Evolutionary conservation across 2,797 vertebrate species (phyloP).

Genomic region (Coreius guichenoti): DNA sequence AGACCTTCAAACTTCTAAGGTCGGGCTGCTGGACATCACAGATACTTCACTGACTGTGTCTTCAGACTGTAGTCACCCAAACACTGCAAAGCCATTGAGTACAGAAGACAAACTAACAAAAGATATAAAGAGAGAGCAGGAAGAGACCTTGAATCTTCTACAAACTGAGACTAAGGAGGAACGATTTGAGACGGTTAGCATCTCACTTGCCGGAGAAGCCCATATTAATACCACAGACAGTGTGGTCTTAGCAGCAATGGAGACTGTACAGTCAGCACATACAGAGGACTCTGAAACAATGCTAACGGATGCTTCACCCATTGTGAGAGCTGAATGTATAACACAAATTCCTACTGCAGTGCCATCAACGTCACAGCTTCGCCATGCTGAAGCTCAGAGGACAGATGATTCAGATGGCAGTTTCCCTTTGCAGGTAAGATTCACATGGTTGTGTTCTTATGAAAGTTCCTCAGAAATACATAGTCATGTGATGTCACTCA

Average conservation of each 20-base stretch:
- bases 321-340: neutral
- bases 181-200: slow-evolving; percentile 8
- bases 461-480: neutral
- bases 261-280: neutral
- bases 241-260: neutral
- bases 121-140: neutral
- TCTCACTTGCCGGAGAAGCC: neutral
- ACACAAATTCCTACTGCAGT: neutral
- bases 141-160: neutral
- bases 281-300: neutral
- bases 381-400: slow-evolving; percentile 2
- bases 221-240: neutral
- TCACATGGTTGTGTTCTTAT: neutral
- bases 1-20: slow-evolving; percentile 8
- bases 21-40: slow-evolving; percentile 39
- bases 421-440: slow-evolving; percentile 38
- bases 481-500: neutral
- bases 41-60: slow-evolving; percentile 18
- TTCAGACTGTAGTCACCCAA: slow-evolving; percentile 48
- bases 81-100: slow-evolving; percentile 9
- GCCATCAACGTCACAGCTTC: slow-evolving; percentile 4
- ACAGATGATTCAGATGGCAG: slow-evolving; percentile 11
- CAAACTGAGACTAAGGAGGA: slow-evolving; percentile 5
- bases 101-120: slow-evolving; percentile 39
- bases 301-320: neutral